Base-by-base conservation (phyloP, 2,888 invertebrate genomes). In the Cepaea hortensis region DNA sequence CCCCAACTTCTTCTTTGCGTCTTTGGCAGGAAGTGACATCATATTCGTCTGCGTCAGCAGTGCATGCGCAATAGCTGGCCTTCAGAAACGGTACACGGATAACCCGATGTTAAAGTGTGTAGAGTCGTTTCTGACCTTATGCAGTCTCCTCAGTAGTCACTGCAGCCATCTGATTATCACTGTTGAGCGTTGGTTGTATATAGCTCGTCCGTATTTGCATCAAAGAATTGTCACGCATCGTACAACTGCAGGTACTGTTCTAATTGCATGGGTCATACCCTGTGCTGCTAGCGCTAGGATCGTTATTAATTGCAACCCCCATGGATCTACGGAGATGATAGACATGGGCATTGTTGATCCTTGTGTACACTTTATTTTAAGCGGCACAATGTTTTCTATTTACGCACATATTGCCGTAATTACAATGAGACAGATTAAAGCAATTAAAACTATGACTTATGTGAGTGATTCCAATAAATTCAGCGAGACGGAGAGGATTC, bases 1-100 rank as follows among this genome's bases (percentile, higher is more conserved):
- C 23, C 77, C 77, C n/a, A 55, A 79, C 20, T 23, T 79, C 61
- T 79, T 79, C 77, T 23, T 79, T 11, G 77, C 77, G 3, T 79
- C 77, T n/a, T 79, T 79, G 61, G 61, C 77, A 1, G 61, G 6
- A 79, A 79, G 61, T 61, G 77, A 79, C 5, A 61, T 61, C 3
- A 4, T 79, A 20, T 61, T 61, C 11, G 55, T 13, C 7, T 23
- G 5, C 15, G 23, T 79, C 20, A 79, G 20, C 0, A 23, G 61
- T 11, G 77, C 3, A 23, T 55, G 55, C 20, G 61, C 61, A 3
- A 11, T 61, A 3, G 4, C 15, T 61, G n/a, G 3, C 3, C 5
- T 79, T 1, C 3, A 3, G 11, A 0, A 4, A 2, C 20, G 35
- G 7, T 61, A 23, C 55, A 15, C 4, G 3, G 6, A 61, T n/a